A percentile compares a stretch with the other conserved stretches of the same genome.
Conservation (phyloP, 2,113 vertebrate genomes). For the Sigmodon hispidus region DNA sequence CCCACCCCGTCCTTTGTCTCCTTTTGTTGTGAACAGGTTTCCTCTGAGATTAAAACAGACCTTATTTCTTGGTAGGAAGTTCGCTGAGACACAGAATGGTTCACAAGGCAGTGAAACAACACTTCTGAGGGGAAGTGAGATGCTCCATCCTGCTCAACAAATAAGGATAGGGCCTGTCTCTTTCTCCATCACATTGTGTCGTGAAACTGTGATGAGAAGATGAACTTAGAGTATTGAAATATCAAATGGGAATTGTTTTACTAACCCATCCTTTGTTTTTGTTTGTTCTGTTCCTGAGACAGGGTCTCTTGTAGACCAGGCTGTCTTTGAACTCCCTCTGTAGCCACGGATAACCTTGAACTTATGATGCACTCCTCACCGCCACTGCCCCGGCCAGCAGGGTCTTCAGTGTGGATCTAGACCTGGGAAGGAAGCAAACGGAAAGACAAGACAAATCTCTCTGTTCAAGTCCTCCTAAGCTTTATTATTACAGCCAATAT, state of each 20-base stretch:
- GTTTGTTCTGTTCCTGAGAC: not conserved
- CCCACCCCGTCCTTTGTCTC: not conserved
- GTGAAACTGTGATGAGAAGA: not conserved
- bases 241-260: slow-evolving; percentile 12
- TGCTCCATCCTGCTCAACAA: not conserved
- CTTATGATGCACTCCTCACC: too few species aligned
- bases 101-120: not conserved
- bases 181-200: not conserved
- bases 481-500: too few species aligned
- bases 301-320: not conserved
- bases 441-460: too few species aligned
- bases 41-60: not conserved
- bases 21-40: not conserved
- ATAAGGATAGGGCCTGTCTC: not conserved
- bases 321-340: not conserved
- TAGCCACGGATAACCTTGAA: not conserved
- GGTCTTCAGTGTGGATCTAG: too few species aligned
- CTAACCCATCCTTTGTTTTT: not conserved
- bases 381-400: not conserved
- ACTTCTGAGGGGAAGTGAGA: too few species aligned
- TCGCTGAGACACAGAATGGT: not conserved
- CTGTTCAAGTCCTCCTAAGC: too few species aligned
- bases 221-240: not conserved
- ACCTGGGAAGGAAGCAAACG: too few species aligned
- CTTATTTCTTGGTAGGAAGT: not conserved